phyloP scores from a whole-genome alignment of 2,888 invertebrate species.

The Rhingia rostrata region DNA sequence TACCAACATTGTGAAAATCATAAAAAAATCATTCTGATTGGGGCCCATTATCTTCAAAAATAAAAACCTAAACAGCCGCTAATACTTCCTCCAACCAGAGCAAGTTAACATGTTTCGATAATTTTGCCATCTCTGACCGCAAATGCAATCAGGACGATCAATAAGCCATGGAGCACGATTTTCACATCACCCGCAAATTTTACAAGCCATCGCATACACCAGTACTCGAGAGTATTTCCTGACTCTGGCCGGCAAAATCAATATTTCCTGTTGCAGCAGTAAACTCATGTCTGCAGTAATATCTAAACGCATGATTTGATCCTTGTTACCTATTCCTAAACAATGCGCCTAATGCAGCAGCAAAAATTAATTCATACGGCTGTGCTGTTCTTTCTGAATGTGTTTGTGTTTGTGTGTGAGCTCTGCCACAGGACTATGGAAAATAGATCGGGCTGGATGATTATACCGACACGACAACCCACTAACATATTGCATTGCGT shows the following conservation, averaged over 20 bases:
- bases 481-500: slow-evolving; percentile 34
- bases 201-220: slow-evolving; percentile 1
- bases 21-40: too few relatives aligned
- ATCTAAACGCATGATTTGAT: slow-evolving; percentile 54
- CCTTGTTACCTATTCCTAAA: slow-evolving; percentile 48
- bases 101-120: neutral
- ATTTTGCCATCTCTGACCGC: neutral
- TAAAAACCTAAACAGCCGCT: too few relatives aligned
- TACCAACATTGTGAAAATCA: too few relatives aligned
- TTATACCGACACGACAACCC: neutral
- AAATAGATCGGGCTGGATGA: neutral
- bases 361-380: slow-evolving; percentile 59
- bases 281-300: slow-evolving; percentile 30
- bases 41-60: too few relatives aligned
- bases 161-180: slow-evolving; percentile 10
- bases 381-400: slow-evolving; percentile 13
- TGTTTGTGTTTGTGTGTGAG: neutral
- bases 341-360: slow-evolving; percentile 68
- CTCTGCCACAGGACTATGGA: neutral
- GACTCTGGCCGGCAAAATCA: neutral
- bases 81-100: neutral
- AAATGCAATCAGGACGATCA: slow-evolving; percentile 1
- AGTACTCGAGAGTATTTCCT: neutral
- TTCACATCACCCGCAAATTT: slow-evolving; percentile 9
- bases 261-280: neutral